These are phyloP conservation scores for Tetraneura akinire DNA, from an alignment of 1,140 invertebrate genomes.

Conservation along the genomic window DNA sequence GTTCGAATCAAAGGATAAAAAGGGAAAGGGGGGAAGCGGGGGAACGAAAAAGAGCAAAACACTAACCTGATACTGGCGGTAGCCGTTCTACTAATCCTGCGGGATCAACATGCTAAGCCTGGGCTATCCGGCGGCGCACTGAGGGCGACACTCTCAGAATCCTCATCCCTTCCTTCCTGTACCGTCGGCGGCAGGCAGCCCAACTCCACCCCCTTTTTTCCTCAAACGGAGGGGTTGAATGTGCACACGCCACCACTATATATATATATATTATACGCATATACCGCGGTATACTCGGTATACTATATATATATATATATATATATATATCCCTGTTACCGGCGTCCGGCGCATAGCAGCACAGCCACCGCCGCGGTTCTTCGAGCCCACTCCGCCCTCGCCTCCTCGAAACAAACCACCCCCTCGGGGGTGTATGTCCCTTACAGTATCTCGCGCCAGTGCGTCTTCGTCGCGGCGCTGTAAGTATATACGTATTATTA, in stretches of 20 bases:
- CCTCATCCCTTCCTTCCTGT: constrained; percentile 51
- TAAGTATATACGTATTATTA: too few relatives aligned
- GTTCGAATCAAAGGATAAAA: neutral
- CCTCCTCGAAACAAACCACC: neutral
- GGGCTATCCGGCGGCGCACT: constrained; percentile 51
- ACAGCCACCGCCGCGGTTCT: neutral
- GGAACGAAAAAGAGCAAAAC: constrained; percentile 43
- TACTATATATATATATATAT: too few relatives aligned
- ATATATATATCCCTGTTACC: too few relatives aligned
- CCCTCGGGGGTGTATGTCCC: neutral
- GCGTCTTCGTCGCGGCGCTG: constrained; percentile 1
- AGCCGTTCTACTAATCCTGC: constrained; percentile 49
- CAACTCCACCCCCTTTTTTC: constrained; percentile 48
- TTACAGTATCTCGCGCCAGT: constrained; percentile 14
- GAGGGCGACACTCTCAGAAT: constrained; percentile 51
- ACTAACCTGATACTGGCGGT: constrained; percentile 49
- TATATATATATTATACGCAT: too few relatives aligned
- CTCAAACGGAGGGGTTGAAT: constrained; percentile 24
- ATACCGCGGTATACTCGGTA: neutral
- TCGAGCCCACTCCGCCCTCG: neutral
- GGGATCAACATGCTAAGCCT: constrained; percentile 51
- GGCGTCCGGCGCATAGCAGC: neutral
- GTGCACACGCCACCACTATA: neutral
- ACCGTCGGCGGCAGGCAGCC: constrained; percentile 19
- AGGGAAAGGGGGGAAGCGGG: neutral